A percentile compares a stretch with the other conserved stretches of the same genome.
Conservation (phyloP, 2,888 invertebrate genomes). For the Trilocha varians region DNA sequence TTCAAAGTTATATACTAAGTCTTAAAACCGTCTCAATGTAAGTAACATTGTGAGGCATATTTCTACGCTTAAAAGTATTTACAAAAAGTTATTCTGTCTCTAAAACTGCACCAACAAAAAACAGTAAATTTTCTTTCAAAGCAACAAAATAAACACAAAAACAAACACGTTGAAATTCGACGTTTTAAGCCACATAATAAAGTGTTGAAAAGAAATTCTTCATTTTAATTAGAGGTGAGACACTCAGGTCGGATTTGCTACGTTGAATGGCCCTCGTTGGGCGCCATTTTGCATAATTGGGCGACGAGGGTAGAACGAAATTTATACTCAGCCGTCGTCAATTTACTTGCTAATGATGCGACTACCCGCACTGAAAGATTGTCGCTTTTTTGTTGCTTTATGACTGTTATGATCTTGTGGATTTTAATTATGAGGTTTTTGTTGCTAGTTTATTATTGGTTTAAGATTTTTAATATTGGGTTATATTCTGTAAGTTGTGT, state of each 20-base stretch:
- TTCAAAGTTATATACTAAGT: too few species aligned
- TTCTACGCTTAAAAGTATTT: too few species aligned
- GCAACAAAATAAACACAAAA: constrained; percentile 1
- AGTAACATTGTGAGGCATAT: too few species aligned
- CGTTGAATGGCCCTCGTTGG: constrained; percentile 66
- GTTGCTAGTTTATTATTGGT: too few species aligned
- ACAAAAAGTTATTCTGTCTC: background rate
- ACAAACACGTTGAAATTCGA: constrained; percentile 37
- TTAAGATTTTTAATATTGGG: too few species aligned
- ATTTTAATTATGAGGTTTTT: background rate
- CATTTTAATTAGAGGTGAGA: constrained; percentile 70
- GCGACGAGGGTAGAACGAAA: constrained; percentile 63
- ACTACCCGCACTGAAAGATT: constrained; percentile 49
- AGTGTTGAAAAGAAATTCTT: constrained; percentile 66
- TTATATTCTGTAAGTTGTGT: too few species aligned
- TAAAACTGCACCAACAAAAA: background rate
- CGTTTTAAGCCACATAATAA: constrained; percentile 68
- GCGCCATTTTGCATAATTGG: constrained; percentile 73
- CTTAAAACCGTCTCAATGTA: too few species aligned
- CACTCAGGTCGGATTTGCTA: constrained; percentile 57
- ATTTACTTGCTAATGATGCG: constrained; percentile 72
- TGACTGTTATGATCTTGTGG: constrained; percentile 7
- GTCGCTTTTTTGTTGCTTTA: constrained; percentile 38
- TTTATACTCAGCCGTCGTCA: constrained; percentile 68
- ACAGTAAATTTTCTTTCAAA: background rate